These are phyloP conservation scores for Nesidiocoris tenuis DNA, from an alignment of 2,888 invertebrate genomes.

Conservation along the genomic window DNA sequence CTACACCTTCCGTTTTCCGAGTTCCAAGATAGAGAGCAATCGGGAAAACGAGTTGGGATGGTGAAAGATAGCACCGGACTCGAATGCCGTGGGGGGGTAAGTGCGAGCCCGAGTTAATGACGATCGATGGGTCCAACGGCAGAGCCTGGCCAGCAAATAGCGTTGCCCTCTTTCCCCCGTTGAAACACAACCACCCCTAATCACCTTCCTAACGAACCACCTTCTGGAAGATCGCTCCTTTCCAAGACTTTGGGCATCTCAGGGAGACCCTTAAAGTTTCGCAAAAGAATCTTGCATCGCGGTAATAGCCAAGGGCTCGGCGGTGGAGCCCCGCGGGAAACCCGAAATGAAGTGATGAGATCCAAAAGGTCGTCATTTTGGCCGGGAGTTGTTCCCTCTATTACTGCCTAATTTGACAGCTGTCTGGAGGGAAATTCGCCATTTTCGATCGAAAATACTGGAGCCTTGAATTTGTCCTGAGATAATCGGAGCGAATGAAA, in stretches of 20 bases:
- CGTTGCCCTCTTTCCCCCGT: constrained; percentile 5
- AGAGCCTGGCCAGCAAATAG: background rate
- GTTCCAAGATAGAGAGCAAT: background rate
- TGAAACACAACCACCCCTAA: constrained; percentile 25
- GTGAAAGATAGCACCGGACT: background rate
- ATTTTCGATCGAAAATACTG: too few relatives aligned
- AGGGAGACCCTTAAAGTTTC: constrained; percentile 3
- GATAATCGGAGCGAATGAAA: too few relatives aligned
- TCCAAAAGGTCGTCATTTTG: background rate
- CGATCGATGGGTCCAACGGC: constrained; percentile 22
- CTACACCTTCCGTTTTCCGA: background rate
- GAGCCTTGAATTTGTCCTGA: too few relatives aligned
- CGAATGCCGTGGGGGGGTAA: constrained; percentile 12
- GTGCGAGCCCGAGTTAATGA: constrained; percentile 29
- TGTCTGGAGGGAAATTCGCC: too few relatives aligned
- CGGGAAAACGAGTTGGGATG: constrained; percentile 1
- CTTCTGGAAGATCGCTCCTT: constrained; percentile 13
- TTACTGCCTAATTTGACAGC: too few relatives aligned
- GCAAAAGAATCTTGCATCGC: constrained; percentile 5
- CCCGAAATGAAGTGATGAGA: background rate
- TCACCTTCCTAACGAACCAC: constrained; percentile 38
- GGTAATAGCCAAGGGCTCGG: background rate
- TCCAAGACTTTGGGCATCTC: background rate
- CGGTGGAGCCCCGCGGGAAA: constrained; percentile 5
- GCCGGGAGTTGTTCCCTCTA: too few relatives aligned